A percentile compares a stretch with the other conserved stretches of the same genome.
These are phyloP conservation scores for Drosophila baimaii DNA, from an alignment of 1,140 invertebrate species.

Conservation along the genomic window DNA sequence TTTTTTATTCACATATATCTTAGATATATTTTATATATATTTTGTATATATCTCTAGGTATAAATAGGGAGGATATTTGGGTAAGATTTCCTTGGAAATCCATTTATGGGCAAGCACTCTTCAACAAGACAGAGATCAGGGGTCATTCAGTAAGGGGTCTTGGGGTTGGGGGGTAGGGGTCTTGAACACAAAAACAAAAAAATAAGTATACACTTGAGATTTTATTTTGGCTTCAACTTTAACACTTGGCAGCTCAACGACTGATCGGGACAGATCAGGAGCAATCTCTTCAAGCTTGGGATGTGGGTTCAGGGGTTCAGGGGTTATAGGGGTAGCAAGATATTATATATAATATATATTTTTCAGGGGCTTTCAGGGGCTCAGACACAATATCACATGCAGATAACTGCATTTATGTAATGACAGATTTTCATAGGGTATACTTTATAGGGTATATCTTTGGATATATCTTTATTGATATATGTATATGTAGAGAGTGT, in stretches of 20 bases:
- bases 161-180: too few species aligned
- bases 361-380: constrained; percentile 1
- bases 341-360: neutral
- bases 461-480: constrained; percentile 1
- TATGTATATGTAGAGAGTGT: neutral
- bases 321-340: neutral
- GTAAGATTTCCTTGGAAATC: neutral
- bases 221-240: constrained; percentile 22
- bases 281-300: neutral
- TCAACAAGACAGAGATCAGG: neutral
- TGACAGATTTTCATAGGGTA: constrained; percentile 10
- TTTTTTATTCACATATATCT: constrained; percentile 14
- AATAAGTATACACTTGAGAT: constrained; percentile 24
- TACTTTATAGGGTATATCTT: constrained; percentile 2
- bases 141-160: too few species aligned
- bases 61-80: neutral
- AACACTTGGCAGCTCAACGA: constrained; percentile 34
- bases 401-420: constrained; percentile 17
- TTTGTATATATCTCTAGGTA: neutral
- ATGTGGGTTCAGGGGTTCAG: neutral
- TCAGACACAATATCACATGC: constrained; percentile 32
- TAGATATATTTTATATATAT: neutral
- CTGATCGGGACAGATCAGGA: constrained; percentile 15
- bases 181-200: constrained; percentile 43
- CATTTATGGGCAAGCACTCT: constrained; percentile 2